Conservation (phyloP, 2,888 invertebrate genomes). For the Eupeodes latifasciatus region DNA sequence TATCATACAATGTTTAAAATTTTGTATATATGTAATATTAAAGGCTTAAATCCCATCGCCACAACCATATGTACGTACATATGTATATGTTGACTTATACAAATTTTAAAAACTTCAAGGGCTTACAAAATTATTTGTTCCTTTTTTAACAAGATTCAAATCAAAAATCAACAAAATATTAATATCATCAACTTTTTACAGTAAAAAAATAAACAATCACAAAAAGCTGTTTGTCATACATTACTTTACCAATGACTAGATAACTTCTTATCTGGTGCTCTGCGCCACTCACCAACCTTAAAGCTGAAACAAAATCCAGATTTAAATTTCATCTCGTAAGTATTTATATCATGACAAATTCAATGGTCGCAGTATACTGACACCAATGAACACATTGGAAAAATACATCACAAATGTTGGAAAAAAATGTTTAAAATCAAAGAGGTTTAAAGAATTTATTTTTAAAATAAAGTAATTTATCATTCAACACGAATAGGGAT, state of each 20-base stretch:
- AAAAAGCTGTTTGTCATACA: neutral
- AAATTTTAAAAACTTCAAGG: neutral
- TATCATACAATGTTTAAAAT: too few relatives aligned
- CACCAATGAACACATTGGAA: neutral
- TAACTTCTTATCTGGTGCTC: conserved; percentile 33
- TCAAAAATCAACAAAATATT: conserved; percentile 11
- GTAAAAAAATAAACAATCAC: conserved; percentile 37
- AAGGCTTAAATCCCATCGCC: too few relatives aligned
- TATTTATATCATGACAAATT: conserved; percentile 45
- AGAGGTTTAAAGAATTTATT: too few relatives aligned
- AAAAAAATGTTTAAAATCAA: too few relatives aligned
- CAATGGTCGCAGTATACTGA: conserved; percentile 5
- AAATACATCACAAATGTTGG: neutral
- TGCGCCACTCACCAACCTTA: conserved; percentile 2
- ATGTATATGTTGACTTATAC: too few relatives aligned
- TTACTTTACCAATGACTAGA: neutral
- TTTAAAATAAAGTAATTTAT: too few relatives aligned
- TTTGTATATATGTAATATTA: too few relatives aligned
- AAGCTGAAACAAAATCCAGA: conserved; percentile 33
- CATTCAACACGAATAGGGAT: too few relatives aligned
- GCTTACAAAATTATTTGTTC: conserved; percentile 37
- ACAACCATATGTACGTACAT: too few relatives aligned
- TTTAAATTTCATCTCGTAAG: conserved; percentile 49
- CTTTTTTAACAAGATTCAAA: conserved; percentile 12
- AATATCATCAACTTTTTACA: conserved; percentile 45